Percentiles rank a stretch among this genome's conserved stretches.
Conservation (phyloP, 1,140 invertebrate genomes). For the Zaprionus ornatus region DNA sequence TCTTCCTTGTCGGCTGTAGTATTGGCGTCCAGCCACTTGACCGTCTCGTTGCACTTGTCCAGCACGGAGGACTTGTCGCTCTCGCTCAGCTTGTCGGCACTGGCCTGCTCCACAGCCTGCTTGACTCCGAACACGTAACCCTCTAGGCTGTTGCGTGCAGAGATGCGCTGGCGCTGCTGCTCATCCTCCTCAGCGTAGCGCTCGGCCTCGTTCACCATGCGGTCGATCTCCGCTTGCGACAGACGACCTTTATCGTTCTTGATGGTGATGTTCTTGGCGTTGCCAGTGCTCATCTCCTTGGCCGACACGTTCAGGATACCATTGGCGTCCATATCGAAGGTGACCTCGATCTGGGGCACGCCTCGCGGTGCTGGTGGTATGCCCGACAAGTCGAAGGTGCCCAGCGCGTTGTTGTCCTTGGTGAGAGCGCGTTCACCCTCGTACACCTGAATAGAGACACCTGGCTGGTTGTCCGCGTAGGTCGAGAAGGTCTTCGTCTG, state of each 20-base stretch:
- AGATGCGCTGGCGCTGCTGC: conserved; percentile 87
- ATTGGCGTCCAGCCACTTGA: conserved; percentile 87
- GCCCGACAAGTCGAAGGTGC: conserved; percentile 91
- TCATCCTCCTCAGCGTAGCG: conserved; percentile 86
- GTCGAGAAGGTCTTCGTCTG: conserved; percentile 88
- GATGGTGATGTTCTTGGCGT: conserved; percentile 91
- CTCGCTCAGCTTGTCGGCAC: conserved; percentile 87
- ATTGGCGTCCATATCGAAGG: conserved; percentile 87
- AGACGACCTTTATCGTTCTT: conserved; percentile 93
- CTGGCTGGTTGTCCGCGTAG: conserved; percentile 89
- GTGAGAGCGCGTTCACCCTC: conserved; percentile 90
- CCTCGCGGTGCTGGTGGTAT: conserved; percentile 93
- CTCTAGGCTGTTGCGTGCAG: conserved; percentile 87
- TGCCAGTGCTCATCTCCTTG: conserved; percentile 85
- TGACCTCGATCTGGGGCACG: conserved; percentile 90
- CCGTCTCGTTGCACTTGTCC: conserved; percentile 85
- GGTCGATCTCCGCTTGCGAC: conserved; percentile 92
- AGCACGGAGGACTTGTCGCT: conserved; percentile 87
- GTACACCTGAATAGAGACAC: conserved; percentile 88
- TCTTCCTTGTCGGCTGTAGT: conserved; percentile 87
- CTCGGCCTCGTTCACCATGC: conserved; percentile 75
- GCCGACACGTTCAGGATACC: conserved; percentile 88
- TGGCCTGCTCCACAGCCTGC: conserved; percentile 85
- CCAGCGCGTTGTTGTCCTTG: conserved; percentile 90
- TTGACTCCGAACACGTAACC: conserved; percentile 90